Evolutionary conservation across 2,797 vertebrate genomes (phyloP).

Genomic region (Myotis myotis): DNA sequence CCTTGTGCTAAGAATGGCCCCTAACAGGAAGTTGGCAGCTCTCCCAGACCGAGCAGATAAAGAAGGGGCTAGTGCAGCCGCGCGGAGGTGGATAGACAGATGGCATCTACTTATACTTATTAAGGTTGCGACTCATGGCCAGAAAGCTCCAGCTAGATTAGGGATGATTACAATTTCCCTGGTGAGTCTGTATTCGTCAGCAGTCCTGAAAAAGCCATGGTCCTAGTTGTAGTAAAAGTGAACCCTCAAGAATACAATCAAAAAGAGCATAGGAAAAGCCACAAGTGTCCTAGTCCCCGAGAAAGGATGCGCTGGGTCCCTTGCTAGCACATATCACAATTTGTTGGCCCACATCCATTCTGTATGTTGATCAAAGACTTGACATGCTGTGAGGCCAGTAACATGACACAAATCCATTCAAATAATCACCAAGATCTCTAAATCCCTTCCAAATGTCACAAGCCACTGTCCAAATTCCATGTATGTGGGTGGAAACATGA

Average conservation of each 20-base stretch:
- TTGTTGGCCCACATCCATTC: background rate
- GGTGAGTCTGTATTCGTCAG: slow-evolving; percentile 61
- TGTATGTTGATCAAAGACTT: slow-evolving; percentile 42
- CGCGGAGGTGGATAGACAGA: slow-evolving; percentile 68
- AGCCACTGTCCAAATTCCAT: slow-evolving; percentile 41
- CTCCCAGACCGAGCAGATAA: slow-evolving; percentile 64
- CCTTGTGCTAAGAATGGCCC: slow-evolving; percentile 52
- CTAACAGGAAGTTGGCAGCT: slow-evolving; percentile 62
- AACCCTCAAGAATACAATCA: background rate
- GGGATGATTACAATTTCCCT: slow-evolving; percentile 64
- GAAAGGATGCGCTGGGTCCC: background rate
- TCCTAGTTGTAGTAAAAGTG: slow-evolving; percentile 1
- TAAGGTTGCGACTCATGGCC: slow-evolving; percentile 65
- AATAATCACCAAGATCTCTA: slow-evolving; percentile 64
- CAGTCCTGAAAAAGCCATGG: slow-evolving; percentile 45
- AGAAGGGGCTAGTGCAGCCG: slow-evolving; percentile 26
- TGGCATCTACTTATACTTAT: slow-evolving; percentile 74
- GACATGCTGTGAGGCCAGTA: background rate
- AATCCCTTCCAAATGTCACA: slow-evolving; percentile 65
- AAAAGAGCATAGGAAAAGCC: background rate
- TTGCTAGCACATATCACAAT: background rate
- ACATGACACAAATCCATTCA: slow-evolving; percentile 47
- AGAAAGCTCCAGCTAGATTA: slow-evolving; percentile 67
- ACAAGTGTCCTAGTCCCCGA: background rate
- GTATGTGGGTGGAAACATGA: slow-evolving; percentile 43